These are phyloP conservation scores for Myotis pilosus DNA, from an alignment of 2,797 vertebrate species.

Conservation along the genomic window DNA sequence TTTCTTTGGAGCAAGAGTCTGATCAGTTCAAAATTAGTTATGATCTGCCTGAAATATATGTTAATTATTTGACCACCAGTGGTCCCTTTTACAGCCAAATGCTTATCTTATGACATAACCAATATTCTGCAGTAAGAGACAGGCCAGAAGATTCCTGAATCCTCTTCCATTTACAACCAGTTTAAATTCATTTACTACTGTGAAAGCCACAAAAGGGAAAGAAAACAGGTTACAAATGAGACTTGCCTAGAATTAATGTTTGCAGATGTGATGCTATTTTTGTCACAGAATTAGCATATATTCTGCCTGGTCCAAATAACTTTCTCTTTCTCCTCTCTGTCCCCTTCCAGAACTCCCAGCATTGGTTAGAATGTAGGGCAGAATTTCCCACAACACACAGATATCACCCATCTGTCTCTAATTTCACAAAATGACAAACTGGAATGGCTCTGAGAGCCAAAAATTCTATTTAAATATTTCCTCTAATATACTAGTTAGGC, in stretches of 20 bases:
- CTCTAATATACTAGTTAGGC: conserved; percentile 2
- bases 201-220: conserved; percentile 43
- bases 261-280: conserved; percentile 67
- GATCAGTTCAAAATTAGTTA: not conserved
- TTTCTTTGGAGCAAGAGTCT: not conserved
- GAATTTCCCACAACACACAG: conserved; percentile 67
- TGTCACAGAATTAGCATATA: conserved; percentile 64
- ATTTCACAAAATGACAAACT: conserved; percentile 62
- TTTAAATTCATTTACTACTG: conserved; percentile 62
- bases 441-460: conserved; percentile 51
- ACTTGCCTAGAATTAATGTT: conserved; percentile 64
- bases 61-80: not conserved
- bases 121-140: not conserved
- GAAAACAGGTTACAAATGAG: conserved; percentile 44
- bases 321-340: conserved; percentile 70
- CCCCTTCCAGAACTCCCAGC: conserved; percentile 47
- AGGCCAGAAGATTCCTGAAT: not conserved
- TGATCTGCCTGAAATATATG: not conserved
- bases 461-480: conserved; percentile 58
- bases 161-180: not conserved
- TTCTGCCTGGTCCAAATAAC: conserved; percentile 46
- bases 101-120: conserved; percentile 10
- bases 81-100: not conserved
- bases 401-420: conserved; percentile 64
- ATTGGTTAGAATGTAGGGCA: conserved; percentile 56